Conservation (phyloP, 2,797 vertebrate genomes). For the Lophius americanus region DNA sequence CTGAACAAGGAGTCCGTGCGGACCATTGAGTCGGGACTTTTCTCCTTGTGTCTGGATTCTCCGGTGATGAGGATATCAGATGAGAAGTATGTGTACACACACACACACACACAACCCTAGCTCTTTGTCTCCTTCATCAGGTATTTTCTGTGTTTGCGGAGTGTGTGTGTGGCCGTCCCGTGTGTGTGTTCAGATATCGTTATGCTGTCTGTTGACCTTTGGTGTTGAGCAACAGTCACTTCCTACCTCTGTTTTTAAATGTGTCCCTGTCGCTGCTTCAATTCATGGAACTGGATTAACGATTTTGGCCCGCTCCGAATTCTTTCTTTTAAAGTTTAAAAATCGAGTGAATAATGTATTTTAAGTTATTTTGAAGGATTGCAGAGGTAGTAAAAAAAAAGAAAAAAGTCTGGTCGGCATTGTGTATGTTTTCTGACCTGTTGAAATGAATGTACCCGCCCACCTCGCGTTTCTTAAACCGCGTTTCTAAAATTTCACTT, state of each 20-base stretch:
- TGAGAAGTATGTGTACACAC: constrained; percentile 74
- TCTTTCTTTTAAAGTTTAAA: no score
- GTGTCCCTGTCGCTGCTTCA: neutral
- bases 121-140: constrained; percentile 9
- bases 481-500: no score
- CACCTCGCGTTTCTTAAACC: no score
- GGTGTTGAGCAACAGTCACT: constrained; percentile 27
- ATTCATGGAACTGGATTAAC: no score
- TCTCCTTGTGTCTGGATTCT: constrained; percentile 86
- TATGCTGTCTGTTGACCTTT: constrained; percentile 47
- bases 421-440: no score
- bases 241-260: constrained; percentile 24
- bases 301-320: no score
- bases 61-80: constrained; percentile 87
- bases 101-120: constrained; percentile 11
- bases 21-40: constrained; percentile 84
- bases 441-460: no score
- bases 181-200: constrained; percentile 44
- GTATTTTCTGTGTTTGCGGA: constrained; percentile 41
- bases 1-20: constrained; percentile 87
- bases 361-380: no score
- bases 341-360: no score
- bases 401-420: no score
- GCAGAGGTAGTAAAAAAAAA: no score
- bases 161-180: constrained; percentile 26